A percentile compares a stretch with the other conserved stretches of the same genome.
phyloP scores from a whole-genome alignment of 2,888 invertebrate species.

The Caradrina kadenii region DNA sequence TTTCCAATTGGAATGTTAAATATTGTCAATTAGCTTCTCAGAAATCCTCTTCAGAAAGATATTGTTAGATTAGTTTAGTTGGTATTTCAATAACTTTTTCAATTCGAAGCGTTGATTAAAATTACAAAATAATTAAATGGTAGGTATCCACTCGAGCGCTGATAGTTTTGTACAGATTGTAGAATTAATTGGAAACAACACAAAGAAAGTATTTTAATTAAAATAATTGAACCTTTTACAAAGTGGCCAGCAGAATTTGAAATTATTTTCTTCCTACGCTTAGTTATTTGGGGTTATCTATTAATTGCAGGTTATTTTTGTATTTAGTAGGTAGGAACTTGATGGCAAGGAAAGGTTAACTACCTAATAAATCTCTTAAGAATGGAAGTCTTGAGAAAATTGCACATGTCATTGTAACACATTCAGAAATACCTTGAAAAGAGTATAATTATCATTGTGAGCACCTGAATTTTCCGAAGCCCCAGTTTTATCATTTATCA shows the following conservation, averaged over 20 bases:
- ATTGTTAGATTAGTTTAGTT: background rate
- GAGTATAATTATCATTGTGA: background rate
- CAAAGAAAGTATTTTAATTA: slow-evolving; percentile 48
- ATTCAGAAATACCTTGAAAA: background rate
- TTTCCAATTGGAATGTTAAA: background rate
- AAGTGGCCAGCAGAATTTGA: slow-evolving; percentile 16
- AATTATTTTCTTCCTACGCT: slow-evolving; percentile 3
- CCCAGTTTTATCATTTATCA: background rate
- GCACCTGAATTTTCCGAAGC: background rate
- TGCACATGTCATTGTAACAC: background rate
- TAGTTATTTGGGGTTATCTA: slow-evolving; percentile 3
- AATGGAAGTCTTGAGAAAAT: too few species aligned
- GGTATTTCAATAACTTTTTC: slow-evolving; percentile 8
- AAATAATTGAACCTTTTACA: slow-evolving; percentile 24
- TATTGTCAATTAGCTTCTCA: background rate
- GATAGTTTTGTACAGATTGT: slow-evolving; percentile 34
- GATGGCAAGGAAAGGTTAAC: background rate
- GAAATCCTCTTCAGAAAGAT: background rate
- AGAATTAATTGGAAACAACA: slow-evolving; percentile 32
- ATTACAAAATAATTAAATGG: slow-evolving; percentile 37
- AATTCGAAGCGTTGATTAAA: slow-evolving; percentile 33
- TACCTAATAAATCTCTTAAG: background rate
- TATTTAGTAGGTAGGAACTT: background rate
- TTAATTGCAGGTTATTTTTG: slow-evolving; percentile 11
- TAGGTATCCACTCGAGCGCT: slow-evolving; percentile 15